Percentiles rank a stretch among this genome's conserved stretches.
phyloP scores from a whole-genome alignment of 2,888 invertebrate species.

The Megastigmus dorsalis region DNA sequence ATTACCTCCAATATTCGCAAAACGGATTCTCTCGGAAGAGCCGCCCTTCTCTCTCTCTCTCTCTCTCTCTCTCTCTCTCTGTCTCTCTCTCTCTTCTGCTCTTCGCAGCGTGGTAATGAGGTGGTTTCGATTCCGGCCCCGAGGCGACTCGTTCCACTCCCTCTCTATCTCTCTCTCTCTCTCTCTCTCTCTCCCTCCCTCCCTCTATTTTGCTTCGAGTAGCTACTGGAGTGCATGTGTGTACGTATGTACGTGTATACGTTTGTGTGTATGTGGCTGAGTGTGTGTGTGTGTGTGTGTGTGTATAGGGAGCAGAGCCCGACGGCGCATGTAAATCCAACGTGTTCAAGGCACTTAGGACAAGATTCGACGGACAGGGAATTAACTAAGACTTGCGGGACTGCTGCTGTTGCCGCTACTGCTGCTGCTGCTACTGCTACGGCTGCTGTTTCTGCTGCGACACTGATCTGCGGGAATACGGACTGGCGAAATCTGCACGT shows the following conservation, averaged over 20 bases:
- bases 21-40: slow-evolving; percentile 71
- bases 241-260: too few species aligned
- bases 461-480: neutral
- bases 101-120: slow-evolving; percentile 66
- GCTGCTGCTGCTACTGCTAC: neutral
- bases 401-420: neutral
- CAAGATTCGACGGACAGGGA: slow-evolving; percentile 37
- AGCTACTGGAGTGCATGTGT: too few species aligned
- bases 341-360: slow-evolving; percentile 41
- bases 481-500: neutral
- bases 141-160: slow-evolving; percentile 63
- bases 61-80: slow-evolving; percentile 39
- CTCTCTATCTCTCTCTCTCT: slow-evolving; percentile 2
- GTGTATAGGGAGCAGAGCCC: neutral
- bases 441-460: neutral
- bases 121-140: slow-evolving; percentile 74
- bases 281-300: too few species aligned
- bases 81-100: slow-evolving; percentile 32
- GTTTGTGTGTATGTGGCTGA: too few species aligned
- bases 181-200: slow-evolving; percentile 4
- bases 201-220: neutral
- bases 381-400: slow-evolving; percentile 17
- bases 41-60: slow-evolving; percentile 45
- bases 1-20: slow-evolving; percentile 74
- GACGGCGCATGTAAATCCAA: slow-evolving; percentile 34